Base-by-base conservation (phyloP, 2,888 invertebrate species). In the Serripes groenlandicus region DNA sequence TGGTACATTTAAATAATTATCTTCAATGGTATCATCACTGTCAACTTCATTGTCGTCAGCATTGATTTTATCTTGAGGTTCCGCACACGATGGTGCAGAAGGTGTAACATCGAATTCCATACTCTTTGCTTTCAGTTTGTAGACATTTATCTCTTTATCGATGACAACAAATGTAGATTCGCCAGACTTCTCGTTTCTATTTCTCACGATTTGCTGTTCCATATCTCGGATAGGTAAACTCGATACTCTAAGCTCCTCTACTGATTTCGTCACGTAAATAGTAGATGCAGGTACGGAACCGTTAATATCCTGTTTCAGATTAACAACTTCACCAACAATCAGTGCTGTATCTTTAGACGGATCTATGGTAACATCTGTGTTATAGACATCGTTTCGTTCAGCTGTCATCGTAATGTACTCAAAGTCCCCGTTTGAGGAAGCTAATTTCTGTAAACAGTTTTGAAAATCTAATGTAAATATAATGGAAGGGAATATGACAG, bases 71-170 rank as follows among this genome's bases (percentile, higher is more conserved):
- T n/a, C n/a, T n/a, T n/a, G n/a, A n/a, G n/a, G n/a, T n/a, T n/a
- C n/a, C n/a, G n/a, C n/a, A n/a, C n/a, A n/a, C n/a, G n/a, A n/a
- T n/a, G 54, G 52, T 23, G 54, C 49, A 26, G 66, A 18, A 26
- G 30, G 30, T 11, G 28, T 26, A 1, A 68, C 54, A 30, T 76
- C 76, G 37, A 77, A 64, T 58, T 77, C 77, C 34, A 77, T 64
- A 64, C 77, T 77, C 23, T 77, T 71, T 5, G 77, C 52, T 28
- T 71, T 26, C 9, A 77, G 28, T 23, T 64, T 77, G 7, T 71
- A 49, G 5, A 42, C 66, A 54, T 54, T 42, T 9, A 42, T 42
- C 26, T 42, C 66, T 28, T 42, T 66, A 66, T 66, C 66, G 28
- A 66, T 37, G 15, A 66, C 66, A 42, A 66, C 66, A 42, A 26